Evolutionary conservation across 2,888 invertebrate genomes (phyloP), one percentile per base, ranked within the genome.

Genomic region (Sabellastarte sp.): DNA sequence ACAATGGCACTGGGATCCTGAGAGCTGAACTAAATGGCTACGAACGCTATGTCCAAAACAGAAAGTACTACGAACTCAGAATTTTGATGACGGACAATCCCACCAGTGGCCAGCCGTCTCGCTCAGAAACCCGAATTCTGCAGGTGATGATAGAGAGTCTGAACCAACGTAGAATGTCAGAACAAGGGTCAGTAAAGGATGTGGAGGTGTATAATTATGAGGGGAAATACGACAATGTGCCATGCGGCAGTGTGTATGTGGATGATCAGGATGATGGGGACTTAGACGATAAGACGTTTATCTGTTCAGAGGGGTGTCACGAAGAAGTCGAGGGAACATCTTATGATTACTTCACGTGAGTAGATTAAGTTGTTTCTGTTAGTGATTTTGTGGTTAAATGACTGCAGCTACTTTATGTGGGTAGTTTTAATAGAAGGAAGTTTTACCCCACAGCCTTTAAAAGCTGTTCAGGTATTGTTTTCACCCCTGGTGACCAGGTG

Each of bases 231-330:
- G 32, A 32, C 4, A 32, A 63, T 50, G 52, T 68, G 15, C 63
- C 63, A 2, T 61, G 97, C 69, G 97, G 97, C 50, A 88, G 93
- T 68, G 97, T 97, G 3, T 97, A 96, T 84, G 96, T 97, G 0
- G 93, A 94, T 80, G 98, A 99, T 86, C 86, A 93, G 69, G 99
- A 99, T 84, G 98, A 99, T 83, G 98, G 97, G 98, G 99, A 99
- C 86, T 86, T 96, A 70, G 93, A 93, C 0, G 97, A 98, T 83
- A 99, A 99, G 85, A 93, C 93, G 78, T 99, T 96, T 87, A 26
- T 20, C 15, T 26, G 41, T 20, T 10, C 20, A 15, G 41, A 41
- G 10, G 41, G 41, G 20, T 41, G 41, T n/a, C n/a, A n/a, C n/a
- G n/a, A n/a, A n/a, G n/a, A n/a, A n/a, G n/a, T n/a, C n/a, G n/a